Evolutionary conservation across 2,113 vertebrate genomes (phyloP), one percentile per base, ranked within the genome.

Genomic region (Centropus unirufus): DNA sequence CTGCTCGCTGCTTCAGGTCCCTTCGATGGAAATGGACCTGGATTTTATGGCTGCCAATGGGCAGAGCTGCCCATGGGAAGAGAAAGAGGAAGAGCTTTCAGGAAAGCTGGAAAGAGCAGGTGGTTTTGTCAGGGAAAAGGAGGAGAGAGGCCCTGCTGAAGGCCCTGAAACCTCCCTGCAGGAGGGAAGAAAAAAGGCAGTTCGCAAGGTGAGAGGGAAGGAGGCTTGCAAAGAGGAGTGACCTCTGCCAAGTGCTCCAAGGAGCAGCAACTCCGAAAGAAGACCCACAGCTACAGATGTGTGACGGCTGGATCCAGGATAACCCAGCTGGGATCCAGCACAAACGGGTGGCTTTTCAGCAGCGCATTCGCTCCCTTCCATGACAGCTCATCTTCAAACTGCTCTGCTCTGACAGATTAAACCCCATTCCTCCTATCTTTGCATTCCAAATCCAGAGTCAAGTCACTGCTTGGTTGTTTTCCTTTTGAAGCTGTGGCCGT

Each of bases 251-350:
- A 91, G 75, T 6, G 86, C 80, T 73, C 22, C 1, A 26, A 90
- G 64, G 80, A 89, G 87, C 77, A 81, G 92, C 80, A 30, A 61
- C 73, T 87, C 84, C 73, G 91, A 83, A 67, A 92, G 92, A 39
- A 90, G 83, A 52, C 64, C 68, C 78, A 7, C 20, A 70, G 81
- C 84, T 30, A 76, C 44, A 85, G 85, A 87, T 87, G 92, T 26
- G 81, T 5, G 58, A 87, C 61, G 5, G 54, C 61, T 1, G 85
- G 90, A 42, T 89, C 95, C 95, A 90, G 83, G 78, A 63, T 2
- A 39, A 39, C 23, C 24, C 84, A 67, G 68, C 74, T 17, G 74
- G 81, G 93, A 87, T 52, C 36, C 70, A 21, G 92, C 77, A 82
- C 80, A 66, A 26, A 36, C 3, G 66, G 89, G 84, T 24, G 6